phyloP scores from a whole-genome alignment of 2,888 invertebrate genomes.

The Cosmopolites sordidus region DNA sequence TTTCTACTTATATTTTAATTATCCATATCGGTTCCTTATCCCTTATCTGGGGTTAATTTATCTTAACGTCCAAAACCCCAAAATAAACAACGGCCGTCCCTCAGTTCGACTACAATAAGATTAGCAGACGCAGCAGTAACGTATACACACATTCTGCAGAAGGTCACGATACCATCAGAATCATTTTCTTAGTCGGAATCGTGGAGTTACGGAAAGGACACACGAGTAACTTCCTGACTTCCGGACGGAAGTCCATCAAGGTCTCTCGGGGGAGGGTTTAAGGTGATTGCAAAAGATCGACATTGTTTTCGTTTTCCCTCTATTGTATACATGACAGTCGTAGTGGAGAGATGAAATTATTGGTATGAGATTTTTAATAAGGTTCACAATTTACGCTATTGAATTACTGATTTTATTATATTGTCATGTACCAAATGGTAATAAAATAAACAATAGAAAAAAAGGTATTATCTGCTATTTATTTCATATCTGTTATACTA shows the following conservation, averaged over 20 bases:
- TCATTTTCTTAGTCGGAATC: conserved; percentile 11
- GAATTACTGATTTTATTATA: too few relatives aligned
- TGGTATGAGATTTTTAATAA: too few relatives aligned
- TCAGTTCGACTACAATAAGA: conserved; percentile 1
- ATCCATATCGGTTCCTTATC: background rate
- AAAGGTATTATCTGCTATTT: too few relatives aligned
- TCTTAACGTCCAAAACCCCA: background rate
- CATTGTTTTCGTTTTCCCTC: conserved; percentile 45
- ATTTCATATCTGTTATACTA: too few relatives aligned
- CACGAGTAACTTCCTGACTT: conserved; percentile 40
- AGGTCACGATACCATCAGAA: conserved; percentile 11
- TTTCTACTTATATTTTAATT: conserved; percentile 1
- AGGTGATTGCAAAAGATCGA: conserved; percentile 45
- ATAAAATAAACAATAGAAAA: too few relatives aligned
- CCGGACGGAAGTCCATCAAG: conserved; percentile 47
- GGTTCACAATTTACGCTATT: too few relatives aligned
- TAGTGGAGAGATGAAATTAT: too few relatives aligned
- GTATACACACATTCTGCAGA: background rate
- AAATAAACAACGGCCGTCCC: background rate
- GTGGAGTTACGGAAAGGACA: conserved; percentile 40
- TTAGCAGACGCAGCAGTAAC: conserved; percentile 2
- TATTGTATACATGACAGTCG: conserved; percentile 26
- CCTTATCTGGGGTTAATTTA: conserved; percentile 1
- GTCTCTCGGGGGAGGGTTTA: conserved; percentile 40
- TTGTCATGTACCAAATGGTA: too few relatives aligned